Evolutionary conservation across 1,140 invertebrate species (phyloP), one percentile per base, ranked within the genome.

Genomic region (Wiebesia pumilae): DNA sequence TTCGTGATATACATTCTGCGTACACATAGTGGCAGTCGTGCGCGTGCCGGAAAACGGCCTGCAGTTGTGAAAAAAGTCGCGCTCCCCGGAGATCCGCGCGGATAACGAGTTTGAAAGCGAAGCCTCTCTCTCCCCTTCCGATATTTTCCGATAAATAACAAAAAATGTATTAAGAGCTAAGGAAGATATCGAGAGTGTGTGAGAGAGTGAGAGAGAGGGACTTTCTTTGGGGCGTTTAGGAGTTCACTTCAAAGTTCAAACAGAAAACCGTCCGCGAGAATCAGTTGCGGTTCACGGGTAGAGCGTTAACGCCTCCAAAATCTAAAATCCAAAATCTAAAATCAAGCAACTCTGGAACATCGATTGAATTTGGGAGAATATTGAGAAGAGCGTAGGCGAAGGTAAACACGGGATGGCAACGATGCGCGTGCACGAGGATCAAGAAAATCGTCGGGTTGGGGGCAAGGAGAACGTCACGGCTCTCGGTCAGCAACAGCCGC

Each of bases 381-480:
- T 27, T 24, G 3, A 62, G 58, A 27, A 27, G 3, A 62, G 3
- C 24, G 3, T 62, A 62, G 0, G 24, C 4, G 3, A 27, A 71
- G 21, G 33, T 38, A 71, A 75, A 43, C 71, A 43, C 71, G 71
- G 33, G 27, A 84, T 84, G 81, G 58, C 96, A 95, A 94, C 94
- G 80, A 95, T 96, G 90, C 93, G 94, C 91, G 95, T 96, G 89
- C 95, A 95, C 91, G 95, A 96, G 88, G 95, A 96, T 92, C 95
- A 96, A 92, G 96, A 96, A 93, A 96, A 96, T 89, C 92, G 92
- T 35, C 84, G 89, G 40, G 89, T 90, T 12, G 89, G 91, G 43
- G 93, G 93, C 88, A 93, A 94, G 91, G 95, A 94, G 88, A 90
- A 90, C 83, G 91, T 93, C 85, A 89, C 92, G 80, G 80, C 81